Percentiles rank a stretch among this genome's conserved stretches.
These are phyloP conservation scores for Meloidogyne chitwoodi DNA, from an alignment of 1,140 invertebrate species.

Conservation along the genomic window DNA sequence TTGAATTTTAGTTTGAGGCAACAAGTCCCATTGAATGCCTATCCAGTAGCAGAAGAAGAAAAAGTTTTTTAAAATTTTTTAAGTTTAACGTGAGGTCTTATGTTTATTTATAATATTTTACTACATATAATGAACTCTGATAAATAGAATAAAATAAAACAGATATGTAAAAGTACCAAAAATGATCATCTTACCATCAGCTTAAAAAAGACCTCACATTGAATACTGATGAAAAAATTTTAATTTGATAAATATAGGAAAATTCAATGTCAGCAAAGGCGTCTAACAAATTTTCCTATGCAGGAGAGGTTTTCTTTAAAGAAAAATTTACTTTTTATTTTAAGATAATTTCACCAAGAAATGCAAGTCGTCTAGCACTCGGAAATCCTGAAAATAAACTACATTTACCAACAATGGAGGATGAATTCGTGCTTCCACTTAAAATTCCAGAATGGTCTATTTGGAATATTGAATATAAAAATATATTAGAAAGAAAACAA, in stretches of 20 bases:
- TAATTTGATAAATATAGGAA: not conserved
- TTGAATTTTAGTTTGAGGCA: slow-evolving; percentile 11
- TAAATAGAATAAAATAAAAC: not conserved
- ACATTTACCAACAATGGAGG: not conserved
- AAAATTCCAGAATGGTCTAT: slow-evolving; percentile 26
- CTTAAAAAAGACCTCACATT: not conserved
- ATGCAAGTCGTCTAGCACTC: slow-evolving; percentile 20
- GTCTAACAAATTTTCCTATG: not conserved
- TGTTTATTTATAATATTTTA: not conserved
- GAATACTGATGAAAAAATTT: too few relatives aligned
- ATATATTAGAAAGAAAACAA: not conserved
- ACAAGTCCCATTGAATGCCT: slow-evolving; percentile 23
- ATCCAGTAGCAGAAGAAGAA: slow-evolving; percentile 3
- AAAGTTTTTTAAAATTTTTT: not conserved
- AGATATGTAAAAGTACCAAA: not conserved
- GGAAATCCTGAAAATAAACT: slow-evolving; percentile 16
- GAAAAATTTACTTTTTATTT: not conserved
- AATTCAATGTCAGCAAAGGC: not conserved
- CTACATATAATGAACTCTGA: too few relatives aligned
- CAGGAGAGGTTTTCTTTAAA: not conserved
- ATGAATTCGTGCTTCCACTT: slow-evolving; percentile 19
- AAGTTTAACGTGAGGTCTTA: not conserved
- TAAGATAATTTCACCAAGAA: not conserved
- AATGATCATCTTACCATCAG: not conserved
- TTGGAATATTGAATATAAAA: slow-evolving; percentile 20